Conservation (phyloP, 2,888 invertebrate genomes). For the Cenopis cana region DNA sequence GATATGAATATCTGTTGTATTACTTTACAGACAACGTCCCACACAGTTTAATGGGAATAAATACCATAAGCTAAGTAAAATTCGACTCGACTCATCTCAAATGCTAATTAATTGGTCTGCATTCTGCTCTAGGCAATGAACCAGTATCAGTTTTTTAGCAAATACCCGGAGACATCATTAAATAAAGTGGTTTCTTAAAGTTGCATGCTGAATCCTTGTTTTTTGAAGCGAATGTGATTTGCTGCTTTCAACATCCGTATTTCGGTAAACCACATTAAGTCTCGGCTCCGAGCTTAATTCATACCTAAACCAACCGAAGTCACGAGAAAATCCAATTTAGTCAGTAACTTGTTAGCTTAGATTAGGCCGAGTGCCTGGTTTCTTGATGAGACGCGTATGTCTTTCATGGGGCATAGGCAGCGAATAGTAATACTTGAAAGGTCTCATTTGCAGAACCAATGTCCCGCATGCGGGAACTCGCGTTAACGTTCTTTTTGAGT, state of each 20-base stretch:
- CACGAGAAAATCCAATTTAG: conserved; percentile 25
- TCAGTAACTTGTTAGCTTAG: conserved; percentile 14
- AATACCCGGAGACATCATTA: conserved; percentile 1
- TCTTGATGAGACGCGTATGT: not conserved
- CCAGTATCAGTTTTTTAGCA: not conserved
- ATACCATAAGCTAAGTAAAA: too few species aligned
- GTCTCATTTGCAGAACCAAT: too few species aligned
- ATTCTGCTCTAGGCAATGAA: not conserved
- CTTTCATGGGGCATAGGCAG: too few species aligned
- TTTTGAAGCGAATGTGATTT: conserved; percentile 24
- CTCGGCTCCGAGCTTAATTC: conserved; percentile 21
- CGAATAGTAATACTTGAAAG: not conserved
- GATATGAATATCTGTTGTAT: not conserved
- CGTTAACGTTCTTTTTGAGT: too few species aligned
- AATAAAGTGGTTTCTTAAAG: conserved; percentile 20
- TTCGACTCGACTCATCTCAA: not conserved
- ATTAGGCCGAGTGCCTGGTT: conserved; percentile 7
- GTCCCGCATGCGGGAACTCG: too few species aligned
- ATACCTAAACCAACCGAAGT: conserved; percentile 24
- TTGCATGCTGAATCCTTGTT: conserved; percentile 14
- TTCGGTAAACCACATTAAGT: conserved; percentile 25
- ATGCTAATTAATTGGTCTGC: not conserved
- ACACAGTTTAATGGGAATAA: not conserved
- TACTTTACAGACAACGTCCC: conserved; percentile 3
- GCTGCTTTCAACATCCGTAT: conserved; percentile 2